Base-by-base conservation (phyloP, 37 sponge, comb jelly and placozoan genomes). In the Crambe crambe region DNA sequence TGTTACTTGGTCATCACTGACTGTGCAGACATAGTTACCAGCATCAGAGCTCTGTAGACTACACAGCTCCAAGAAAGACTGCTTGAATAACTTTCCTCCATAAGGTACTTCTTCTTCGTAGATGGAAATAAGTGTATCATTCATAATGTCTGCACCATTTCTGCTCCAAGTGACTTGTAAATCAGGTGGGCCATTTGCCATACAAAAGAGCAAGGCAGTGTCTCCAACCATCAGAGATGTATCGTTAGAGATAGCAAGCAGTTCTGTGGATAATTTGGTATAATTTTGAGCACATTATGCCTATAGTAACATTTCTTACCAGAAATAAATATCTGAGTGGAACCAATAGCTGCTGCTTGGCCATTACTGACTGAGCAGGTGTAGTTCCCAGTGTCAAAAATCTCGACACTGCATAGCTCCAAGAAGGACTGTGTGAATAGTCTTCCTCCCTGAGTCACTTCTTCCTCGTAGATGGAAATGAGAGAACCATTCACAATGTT, bases 11-110 rank as follows among this genome's bases (percentile, higher is more conserved):
- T 18, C 54, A 51, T 51, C 54, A 51, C 54, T 51, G 54, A 51
- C 54, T 18, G 54, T 51, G 54, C 54, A 51, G 54, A 15, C 15
- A 58, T 76, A 83, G 17, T 75, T 37, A 0, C 77, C 84, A 39
- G 41, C 23, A 42, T 83, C 77, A 17, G 42, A 15, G 32, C 29
- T 75, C 23, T 31, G 37, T 42, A 68, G 56, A 23, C 56, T 57
- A 35, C 77, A 83, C 23, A 83, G 29, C 34, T 71, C 32, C 12
- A 83, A 69, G 31, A 70, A 32, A n/a, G 58, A 54, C 57, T 59
- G 39, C 61, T 68, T 37, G 51, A 80, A 80, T 20, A 58, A 31
- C 27, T 0, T 58, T 1, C 58, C 72, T 37, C 39, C 61, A 2
- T 40, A 44, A 2, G 42, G 21, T 3, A 42, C 21, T 23, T 29